Base-by-base conservation (phyloP, 2,888 invertebrate genomes). In the Sarcophaga subvicina region DNA sequence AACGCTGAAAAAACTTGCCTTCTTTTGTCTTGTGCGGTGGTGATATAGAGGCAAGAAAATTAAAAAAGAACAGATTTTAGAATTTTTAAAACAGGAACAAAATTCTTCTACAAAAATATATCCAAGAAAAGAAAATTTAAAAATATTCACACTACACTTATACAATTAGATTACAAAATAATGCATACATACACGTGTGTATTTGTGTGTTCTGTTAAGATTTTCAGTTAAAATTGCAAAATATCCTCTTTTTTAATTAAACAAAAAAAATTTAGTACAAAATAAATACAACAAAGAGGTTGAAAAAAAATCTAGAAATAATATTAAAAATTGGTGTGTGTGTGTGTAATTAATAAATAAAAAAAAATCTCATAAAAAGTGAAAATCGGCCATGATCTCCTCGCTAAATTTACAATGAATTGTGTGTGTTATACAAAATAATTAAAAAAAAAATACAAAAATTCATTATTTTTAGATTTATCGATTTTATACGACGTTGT, bases 401-500 rank as follows among this genome's bases (percentile, higher is more conserved):
- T 85, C 87, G 63, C 84, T 62, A 76, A 71, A 85, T 79, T 81
- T 81, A 73, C 63, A 83, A 70, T 77, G 69, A 82, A 14, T 14
- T 82, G 62, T 78, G 72, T 85, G 80, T 54, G 78, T 72, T 49
- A 54, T 54, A 75, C 71, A 54, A 72, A 84, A 64, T 54, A 54
- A 14, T 14, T n/a, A n/a, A n/a, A 54, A 54, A 54, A 54, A 62
- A 72, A 87, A 64, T 10, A 8, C 8, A 6, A 37, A 37, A 37
- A 37, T 37, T 84, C 67, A 85, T 87, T 87, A 87, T 87, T 85
- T 87, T 87, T 87, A 87, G 87, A 87, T 82, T 75, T 87, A 87
- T 87, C 73, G 87, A 87, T 87, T 87, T 87, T 87, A 54, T 87
- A 71, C 77, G 75, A 75, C 77, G 64, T 64, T 64, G 60, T 79